Percentiles rank a stretch among this genome's conserved stretches.
Conservation (phyloP, 2,888 invertebrate species). For the Acanthosepion esculentum region DNA sequence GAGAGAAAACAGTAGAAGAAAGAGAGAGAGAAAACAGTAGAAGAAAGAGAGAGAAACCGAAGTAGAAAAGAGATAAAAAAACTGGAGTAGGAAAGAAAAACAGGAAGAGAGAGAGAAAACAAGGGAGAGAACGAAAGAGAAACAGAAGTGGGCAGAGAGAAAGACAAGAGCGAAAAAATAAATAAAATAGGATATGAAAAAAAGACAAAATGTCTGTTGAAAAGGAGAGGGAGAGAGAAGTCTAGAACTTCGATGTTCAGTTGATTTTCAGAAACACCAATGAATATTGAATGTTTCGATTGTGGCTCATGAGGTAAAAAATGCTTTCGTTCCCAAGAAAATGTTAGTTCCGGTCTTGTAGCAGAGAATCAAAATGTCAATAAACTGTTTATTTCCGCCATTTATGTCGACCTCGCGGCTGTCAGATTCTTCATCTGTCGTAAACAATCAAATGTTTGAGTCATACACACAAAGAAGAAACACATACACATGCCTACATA, state of each 20-base stretch:
- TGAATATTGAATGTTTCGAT: neutral
- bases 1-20: neutral
- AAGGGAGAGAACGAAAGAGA: neutral
- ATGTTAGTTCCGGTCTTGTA: neutral
- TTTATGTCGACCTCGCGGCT: neutral
- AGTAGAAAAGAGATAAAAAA: neutral
- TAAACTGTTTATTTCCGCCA: neutral
- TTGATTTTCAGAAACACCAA: neutral
- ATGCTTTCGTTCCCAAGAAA: neutral
- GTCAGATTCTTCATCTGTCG: neutral
- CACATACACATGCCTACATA: too few species aligned
- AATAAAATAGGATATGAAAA: neutral
- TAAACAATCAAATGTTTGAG: neutral
- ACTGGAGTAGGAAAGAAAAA: neutral
- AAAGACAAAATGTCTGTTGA: neutral
- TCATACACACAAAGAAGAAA: too few species aligned
- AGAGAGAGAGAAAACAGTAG: too few species aligned
- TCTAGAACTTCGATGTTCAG: neutral
- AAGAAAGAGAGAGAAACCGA: too few species aligned
- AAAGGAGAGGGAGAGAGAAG: neutral
- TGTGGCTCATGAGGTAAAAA: neutral
- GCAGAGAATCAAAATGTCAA: neutral
- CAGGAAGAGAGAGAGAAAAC: neutral
- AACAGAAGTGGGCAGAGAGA: neutral
- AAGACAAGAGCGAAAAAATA: neutral